Conservation (phyloP, 2,113 vertebrate genomes). For the Chlorodrepanis virens region DNA sequence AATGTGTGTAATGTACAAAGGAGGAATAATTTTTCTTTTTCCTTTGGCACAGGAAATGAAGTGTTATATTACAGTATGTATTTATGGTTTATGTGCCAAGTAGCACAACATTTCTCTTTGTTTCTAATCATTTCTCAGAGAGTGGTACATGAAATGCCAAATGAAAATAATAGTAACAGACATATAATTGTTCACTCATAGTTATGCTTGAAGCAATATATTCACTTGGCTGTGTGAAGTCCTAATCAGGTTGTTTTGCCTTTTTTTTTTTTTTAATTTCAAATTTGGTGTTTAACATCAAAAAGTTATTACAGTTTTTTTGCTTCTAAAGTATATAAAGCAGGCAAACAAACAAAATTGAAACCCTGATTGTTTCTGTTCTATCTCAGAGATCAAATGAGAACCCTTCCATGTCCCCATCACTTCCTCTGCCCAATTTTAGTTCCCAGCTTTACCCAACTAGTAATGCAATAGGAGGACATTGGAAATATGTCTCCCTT, state of each 20-base stretch:
- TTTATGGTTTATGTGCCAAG: neutral
- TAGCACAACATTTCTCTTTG: neutral
- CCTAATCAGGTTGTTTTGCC: neutral
- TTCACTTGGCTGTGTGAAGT: neutral
- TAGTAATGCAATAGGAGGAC: neutral
- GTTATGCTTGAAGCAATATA: neutral
- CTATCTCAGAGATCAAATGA: neutral
- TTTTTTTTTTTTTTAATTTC: neutral
- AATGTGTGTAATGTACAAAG: neutral
- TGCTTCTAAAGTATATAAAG: neutral
- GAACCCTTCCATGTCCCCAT: accelerated
- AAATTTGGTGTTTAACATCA: neutral
- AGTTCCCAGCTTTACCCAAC: neutral
- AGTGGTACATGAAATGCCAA: neutral
- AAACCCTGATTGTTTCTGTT: neutral
- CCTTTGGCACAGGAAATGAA: neutral
- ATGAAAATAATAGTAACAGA: neutral
- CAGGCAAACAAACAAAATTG: neutral
- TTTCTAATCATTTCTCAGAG: neutral
- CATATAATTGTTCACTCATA: neutral
- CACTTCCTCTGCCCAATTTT: neutral
- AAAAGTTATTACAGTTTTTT: neutral
- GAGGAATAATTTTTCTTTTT: neutral
- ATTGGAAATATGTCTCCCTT: neutral
- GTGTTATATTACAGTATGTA: neutral